These are phyloP conservation scores for Marmota monax DNA, from an alignment of 2,113 vertebrate genomes.

Conservation along the genomic window DNA sequence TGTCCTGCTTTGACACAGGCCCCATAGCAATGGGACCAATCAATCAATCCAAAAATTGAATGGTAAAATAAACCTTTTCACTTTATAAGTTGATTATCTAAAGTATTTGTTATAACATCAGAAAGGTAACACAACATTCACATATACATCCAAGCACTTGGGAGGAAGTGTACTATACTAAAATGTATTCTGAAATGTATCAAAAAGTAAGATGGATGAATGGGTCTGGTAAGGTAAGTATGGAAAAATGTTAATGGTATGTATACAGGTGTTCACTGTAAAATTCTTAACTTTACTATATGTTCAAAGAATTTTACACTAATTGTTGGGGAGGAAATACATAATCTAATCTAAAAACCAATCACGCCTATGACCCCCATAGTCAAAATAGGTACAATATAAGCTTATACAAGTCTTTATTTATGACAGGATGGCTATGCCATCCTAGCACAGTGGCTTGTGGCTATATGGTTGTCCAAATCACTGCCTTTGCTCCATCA, in stretches of 20 bases:
- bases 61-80: neutral
- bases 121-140: neutral
- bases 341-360: neutral
- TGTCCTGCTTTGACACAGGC: neutral
- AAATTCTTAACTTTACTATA: neutral
- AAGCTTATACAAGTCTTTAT: neutral
- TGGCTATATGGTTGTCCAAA: neutral
- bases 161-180: neutral
- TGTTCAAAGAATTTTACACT: neutral
- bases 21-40: neutral
- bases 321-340: neutral
- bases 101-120: neutral
- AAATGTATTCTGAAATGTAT: constrained; percentile 22
- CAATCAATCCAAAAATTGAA: neutral
- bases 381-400: neutral
- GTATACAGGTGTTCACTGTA: neutral
- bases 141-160: neutral
- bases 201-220: neutral
- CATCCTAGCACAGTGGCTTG: neutral
- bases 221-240: neutral
- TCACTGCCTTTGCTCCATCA: neutral
- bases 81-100: neutral
- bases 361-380: neutral
- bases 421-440: neutral
- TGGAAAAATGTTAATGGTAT: neutral